A percentile compares a stretch with the other conserved stretches of the same genome.
Conservation (phyloP, 2,797 vertebrate species). For the Takifugu ocellatus region DNA sequence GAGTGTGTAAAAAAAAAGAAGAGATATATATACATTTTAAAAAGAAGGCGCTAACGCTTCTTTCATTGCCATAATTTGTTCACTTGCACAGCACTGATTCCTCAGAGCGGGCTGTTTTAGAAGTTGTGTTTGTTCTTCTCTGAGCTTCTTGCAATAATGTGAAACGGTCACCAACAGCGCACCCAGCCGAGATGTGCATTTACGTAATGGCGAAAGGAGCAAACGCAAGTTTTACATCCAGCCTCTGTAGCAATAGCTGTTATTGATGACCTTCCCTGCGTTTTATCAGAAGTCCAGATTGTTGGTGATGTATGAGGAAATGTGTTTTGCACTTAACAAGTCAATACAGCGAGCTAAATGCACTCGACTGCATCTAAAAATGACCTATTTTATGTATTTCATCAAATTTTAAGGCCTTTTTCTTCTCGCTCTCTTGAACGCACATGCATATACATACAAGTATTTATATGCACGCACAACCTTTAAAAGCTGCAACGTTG, state of each 20-base stretch:
- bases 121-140: constrained; percentile 1
- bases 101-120: constrained; percentile 19
- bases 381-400: constrained; percentile 41
- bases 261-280: constrained; percentile 22
- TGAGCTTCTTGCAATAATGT: constrained; percentile 13
- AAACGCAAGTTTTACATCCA: constrained; percentile 11
- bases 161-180: constrained; percentile 4
- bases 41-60: constrained; percentile 30
- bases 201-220: constrained; percentile 24
- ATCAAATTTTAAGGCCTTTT: constrained; percentile 44
- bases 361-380: constrained; percentile 58
- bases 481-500: constrained; percentile 52
- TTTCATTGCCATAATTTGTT: constrained; percentile 60
- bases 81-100: constrained; percentile 59
- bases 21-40: constrained; percentile 35
- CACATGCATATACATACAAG: constrained; percentile 52
- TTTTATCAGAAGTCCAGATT: constrained; percentile 41
- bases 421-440: constrained; percentile 43
- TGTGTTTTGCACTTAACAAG: constrained; percentile 56
- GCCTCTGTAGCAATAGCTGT: constrained; percentile 13
- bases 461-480: constrained; percentile 68
- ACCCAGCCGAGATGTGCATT: constrained; percentile 14
- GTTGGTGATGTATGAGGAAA: constrained; percentile 34
- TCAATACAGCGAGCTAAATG: constrained; percentile 60
- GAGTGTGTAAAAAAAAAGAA: constrained; percentile 14